Conservation (phyloP, 2,113 vertebrate species). For the Carassius gibelio region DNA sequence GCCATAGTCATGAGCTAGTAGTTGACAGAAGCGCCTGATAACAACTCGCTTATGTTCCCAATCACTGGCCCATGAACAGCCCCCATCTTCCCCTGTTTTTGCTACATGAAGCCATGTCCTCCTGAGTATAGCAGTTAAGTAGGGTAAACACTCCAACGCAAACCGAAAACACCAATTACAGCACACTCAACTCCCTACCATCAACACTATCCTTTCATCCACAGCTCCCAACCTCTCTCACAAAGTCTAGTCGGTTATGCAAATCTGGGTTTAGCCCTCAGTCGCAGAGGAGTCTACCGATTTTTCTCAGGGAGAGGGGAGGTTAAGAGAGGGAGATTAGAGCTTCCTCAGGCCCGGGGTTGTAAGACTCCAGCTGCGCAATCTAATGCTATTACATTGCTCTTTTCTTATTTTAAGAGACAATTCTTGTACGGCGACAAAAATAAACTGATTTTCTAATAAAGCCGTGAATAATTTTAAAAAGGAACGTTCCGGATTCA, state of each 20-base stretch:
- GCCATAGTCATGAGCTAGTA: not conserved
- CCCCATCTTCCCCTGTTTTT: conserved; percentile 57
- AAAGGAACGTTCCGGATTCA: not conserved
- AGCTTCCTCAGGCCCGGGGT: conserved; percentile 46
- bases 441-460: not conserved
- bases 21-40: conserved; percentile 10
- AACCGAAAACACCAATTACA: conserved; percentile 71
- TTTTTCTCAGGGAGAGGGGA: conserved; percentile 45
- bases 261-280: conserved; percentile 63
- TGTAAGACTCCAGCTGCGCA: conserved; percentile 49
- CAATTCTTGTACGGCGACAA: not conserved
- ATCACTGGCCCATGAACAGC: conserved; percentile 57
- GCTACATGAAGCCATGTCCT: conserved; percentile 53
- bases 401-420: conserved; percentile 21
- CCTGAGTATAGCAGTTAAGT: conserved; percentile 52
- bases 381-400: conserved; percentile 13
- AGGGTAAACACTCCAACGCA: conserved; percentile 62
- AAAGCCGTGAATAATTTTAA: not conserved
- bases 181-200: conserved; percentile 60
- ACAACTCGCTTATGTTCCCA: conserved; percentile 18
- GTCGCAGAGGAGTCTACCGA: conserved; percentile 49
- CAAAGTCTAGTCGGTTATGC: conserved; percentile 53
- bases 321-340: conserved; percentile 42
- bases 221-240: conserved; percentile 51
- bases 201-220: conserved; percentile 66